A percentile compares a stretch with the other conserved stretches of the same genome.
phyloP scores from a whole-genome alignment of 2,797 vertebrate genomes.

The Argya squamiceps region DNA sequence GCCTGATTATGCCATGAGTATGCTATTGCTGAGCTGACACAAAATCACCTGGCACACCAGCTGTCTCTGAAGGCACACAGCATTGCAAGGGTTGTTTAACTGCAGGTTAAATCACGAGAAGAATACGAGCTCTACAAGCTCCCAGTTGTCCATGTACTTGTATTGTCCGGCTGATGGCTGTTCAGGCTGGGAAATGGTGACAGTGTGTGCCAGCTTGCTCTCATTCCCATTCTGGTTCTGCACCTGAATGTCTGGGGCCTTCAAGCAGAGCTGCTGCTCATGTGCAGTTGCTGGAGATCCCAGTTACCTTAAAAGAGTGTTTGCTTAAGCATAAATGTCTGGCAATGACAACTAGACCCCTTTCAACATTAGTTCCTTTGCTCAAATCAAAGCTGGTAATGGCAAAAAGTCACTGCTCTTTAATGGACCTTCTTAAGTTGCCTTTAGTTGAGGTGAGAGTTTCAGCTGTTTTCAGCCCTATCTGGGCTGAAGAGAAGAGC shows the following conservation, averaged over 20 bases:
- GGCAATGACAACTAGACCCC: neutral
- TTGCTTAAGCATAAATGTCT: neutral
- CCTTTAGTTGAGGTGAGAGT: neutral
- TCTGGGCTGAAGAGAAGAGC: neutral
- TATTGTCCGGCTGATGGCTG: neutral
- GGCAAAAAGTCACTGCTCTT: neutral
- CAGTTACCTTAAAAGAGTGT: neutral
- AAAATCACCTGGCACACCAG: neutral
- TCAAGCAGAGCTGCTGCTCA: neutral
- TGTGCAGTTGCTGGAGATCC: neutral
- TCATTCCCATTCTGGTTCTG: neutral
- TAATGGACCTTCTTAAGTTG: neutral
- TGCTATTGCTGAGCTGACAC: neutral
- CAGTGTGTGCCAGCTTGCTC: accelerated
- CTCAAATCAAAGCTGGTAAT: neutral
- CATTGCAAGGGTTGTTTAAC: neutral
- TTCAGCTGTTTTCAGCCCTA: neutral
- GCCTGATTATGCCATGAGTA: neutral
- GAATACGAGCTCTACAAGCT: neutral
- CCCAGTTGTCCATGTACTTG: neutral
- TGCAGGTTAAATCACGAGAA: neutral
- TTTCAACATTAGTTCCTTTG: neutral
- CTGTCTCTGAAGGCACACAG: neutral
- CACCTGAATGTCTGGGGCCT: neutral
- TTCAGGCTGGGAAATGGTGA: neutral